Conservation (phyloP, 2,888 invertebrate genomes). For the Autographa gamma region DNA sequence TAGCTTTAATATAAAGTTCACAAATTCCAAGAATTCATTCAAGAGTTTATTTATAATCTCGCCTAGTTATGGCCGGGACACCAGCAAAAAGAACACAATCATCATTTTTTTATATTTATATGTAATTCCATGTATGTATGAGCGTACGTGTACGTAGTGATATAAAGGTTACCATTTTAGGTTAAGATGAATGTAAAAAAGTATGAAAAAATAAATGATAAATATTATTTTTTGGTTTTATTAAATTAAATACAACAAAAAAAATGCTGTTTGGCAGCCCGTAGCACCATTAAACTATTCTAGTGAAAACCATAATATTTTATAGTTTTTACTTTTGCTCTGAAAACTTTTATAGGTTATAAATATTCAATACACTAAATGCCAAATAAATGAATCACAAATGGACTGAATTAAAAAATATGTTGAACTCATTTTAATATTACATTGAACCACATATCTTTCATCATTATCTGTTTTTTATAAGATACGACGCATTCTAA, state of each 20-base stretch:
- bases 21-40: slow-evolving; percentile 69
- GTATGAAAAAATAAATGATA: slow-evolving; percentile 76
- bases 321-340: too few species aligned
- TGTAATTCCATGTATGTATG: slow-evolving; percentile 82
- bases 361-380: not conserved
- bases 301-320: not conserved
- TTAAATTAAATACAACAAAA: slow-evolving; percentile 28
- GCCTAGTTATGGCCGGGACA: slow-evolving; percentile 83
- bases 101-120: slow-evolving; percentile 83
- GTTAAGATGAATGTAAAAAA: slow-evolving; percentile 84
- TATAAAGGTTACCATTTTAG: slow-evolving; percentile 86
- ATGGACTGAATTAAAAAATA: not conserved
- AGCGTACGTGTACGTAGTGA: slow-evolving; percentile 85
- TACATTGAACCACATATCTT: not conserved
- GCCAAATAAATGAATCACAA: not conserved
- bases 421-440: too few species aligned
- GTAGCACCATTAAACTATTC: not conserved
- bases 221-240: slow-evolving; percentile 66
- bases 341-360: not conserved
- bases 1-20: slow-evolving; percentile 73
- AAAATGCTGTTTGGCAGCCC: not conserved
- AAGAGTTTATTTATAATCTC: slow-evolving; percentile 78
- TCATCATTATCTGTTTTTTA: not conserved
- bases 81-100: slow-evolving; percentile 74
- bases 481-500: slow-evolving; percentile 11